These are phyloP conservation scores for Macaria liturata DNA, from an alignment of 2,888 invertebrate species.

Conservation along the genomic window DNA sequence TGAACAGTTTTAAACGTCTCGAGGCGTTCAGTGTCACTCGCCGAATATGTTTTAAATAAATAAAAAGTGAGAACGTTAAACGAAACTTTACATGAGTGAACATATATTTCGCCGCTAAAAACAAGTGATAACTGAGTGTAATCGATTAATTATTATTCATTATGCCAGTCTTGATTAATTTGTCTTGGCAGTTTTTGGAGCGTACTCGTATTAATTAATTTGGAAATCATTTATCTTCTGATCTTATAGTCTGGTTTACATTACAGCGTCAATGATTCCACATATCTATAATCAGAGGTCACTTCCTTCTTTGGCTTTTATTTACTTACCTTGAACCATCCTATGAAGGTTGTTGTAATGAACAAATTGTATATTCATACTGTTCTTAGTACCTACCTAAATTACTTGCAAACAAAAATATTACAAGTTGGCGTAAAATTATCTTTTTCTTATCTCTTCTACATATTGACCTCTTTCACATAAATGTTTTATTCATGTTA, in stretches of 20 bases:
- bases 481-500: not conserved
- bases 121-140: constrained; percentile 7
- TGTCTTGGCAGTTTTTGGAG: not conserved
- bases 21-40: constrained; percentile 24
- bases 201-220: constrained; percentile 1
- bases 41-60: constrained; percentile 26
- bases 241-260: constrained; percentile 4
- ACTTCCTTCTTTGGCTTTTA: constrained; percentile 51
- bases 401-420: no score
- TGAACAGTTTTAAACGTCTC: constrained; percentile 42
- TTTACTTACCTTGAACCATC: constrained; percentile 60
- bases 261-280: constrained; percentile 10
- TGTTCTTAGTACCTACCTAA: no score
- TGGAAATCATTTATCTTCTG: constrained; percentile 1
- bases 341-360: constrained; percentile 24
- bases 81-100: constrained; percentile 9
- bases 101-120: constrained; percentile 9
- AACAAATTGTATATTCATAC: no score
- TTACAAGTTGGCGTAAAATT: no score
- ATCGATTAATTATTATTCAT: constrained; percentile 1
- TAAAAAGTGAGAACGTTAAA: constrained; percentile 17
- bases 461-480: no score
- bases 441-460: no score
- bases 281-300: constrained; percentile 41
- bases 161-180: constrained; percentile 1